Conservation (phyloP, 1,140 invertebrate genomes). For the Pseudobourletiella spinata region DNA sequence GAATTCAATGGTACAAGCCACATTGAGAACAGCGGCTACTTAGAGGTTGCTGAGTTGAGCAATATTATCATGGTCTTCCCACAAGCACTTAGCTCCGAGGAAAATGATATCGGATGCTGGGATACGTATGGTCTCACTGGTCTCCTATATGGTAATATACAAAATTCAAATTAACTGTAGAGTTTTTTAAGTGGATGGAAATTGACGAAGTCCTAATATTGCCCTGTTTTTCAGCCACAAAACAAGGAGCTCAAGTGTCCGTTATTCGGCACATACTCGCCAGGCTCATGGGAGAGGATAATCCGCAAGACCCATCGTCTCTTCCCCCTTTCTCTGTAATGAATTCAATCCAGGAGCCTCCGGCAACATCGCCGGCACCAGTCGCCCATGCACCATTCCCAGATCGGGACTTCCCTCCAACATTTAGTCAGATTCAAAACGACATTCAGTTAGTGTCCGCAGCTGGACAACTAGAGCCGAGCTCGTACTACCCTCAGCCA, state of each 20-base stretch:
- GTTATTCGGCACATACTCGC: slow-evolving; percentile 18
- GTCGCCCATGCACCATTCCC: not conserved
- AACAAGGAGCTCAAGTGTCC: slow-evolving; percentile 21
- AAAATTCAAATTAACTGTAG: not conserved
- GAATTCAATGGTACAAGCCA: slow-evolving; percentile 32
- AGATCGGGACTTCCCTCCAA: not conserved
- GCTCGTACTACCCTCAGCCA: not conserved
- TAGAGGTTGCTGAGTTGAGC: slow-evolving; percentile 26
- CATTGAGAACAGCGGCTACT: slow-evolving; percentile 24
- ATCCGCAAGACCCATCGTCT: not conserved
- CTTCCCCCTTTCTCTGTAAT: not conserved
- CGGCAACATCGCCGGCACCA: not conserved
- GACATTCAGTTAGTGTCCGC: not conserved
- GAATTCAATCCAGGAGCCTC: not conserved
- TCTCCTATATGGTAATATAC: not conserved
- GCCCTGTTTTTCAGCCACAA: slow-evolving; percentile 9
- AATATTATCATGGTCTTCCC: slow-evolving; percentile 31
- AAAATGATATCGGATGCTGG: slow-evolving; percentile 28
- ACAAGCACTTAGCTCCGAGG: slow-evolving; percentile 10
- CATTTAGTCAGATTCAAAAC: not conserved
- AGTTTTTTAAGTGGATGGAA: no score
- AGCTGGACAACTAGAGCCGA: no score
- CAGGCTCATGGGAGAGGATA: slow-evolving; percentile 17
- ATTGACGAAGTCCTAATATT: no score
- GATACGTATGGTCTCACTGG: slow-evolving; percentile 25